Conservation (phyloP, 2,888 invertebrate genomes). For the Dasysyrphus tricinctus region DNA sequence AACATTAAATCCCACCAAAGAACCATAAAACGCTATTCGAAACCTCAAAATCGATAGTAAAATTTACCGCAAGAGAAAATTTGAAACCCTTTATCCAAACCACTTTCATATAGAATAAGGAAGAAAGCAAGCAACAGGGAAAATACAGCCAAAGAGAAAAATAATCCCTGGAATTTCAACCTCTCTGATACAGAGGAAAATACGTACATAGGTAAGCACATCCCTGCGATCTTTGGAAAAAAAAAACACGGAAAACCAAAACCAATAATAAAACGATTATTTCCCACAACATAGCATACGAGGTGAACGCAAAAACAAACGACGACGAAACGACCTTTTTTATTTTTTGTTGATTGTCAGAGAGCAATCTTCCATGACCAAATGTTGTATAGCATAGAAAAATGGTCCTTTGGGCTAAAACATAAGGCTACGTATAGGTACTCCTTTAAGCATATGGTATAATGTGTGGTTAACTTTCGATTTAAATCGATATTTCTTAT, state of each 20-base stretch:
- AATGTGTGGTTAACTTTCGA: slow-evolving; percentile 68
- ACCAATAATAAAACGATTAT: slow-evolving; percentile 74
- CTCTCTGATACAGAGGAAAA: slow-evolving; percentile 45
- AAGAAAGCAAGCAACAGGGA: slow-evolving; percentile 15
- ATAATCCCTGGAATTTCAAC: slow-evolving; percentile 42
- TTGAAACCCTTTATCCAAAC: slow-evolving; percentile 36
- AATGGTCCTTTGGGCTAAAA: slow-evolving; percentile 37
- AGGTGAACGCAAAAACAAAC: slow-evolving; percentile 14
- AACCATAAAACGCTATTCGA: slow-evolving; percentile 52
- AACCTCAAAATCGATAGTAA: slow-evolving; percentile 52
- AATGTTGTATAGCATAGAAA: slow-evolving; percentile 28
- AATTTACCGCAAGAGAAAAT: slow-evolving; percentile 51
- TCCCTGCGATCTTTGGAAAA: slow-evolving; percentile 29
- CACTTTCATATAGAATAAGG: neutral
- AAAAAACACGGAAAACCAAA: slow-evolving; percentile 40
- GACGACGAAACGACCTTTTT: slow-evolving; percentile 20
- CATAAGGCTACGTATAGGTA: slow-evolving; percentile 8
- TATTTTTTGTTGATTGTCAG: neutral
- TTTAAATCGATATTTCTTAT: slow-evolving; percentile 62
- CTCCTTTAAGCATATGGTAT: slow-evolving; percentile 36
- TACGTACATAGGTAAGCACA: slow-evolving; percentile 52
- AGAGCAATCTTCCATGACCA: slow-evolving; percentile 48
- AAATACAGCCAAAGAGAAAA: neutral
- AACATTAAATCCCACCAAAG: slow-evolving; percentile 40
- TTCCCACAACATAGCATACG: slow-evolving; percentile 22